phyloP scores from a whole-genome alignment of 1,140 invertebrate genomes.

The Zophobas atratus region DNA sequence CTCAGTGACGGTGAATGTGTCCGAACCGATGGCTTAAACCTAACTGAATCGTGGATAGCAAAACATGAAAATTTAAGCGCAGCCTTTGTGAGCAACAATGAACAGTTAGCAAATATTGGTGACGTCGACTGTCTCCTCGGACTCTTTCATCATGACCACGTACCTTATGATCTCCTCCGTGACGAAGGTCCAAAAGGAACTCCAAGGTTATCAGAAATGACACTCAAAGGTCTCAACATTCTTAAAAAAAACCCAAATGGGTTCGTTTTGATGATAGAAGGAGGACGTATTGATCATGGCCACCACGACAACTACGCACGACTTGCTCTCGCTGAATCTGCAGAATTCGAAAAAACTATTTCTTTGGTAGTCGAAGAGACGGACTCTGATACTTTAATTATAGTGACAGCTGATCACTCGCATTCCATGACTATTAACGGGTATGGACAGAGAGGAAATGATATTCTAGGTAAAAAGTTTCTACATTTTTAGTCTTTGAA shows the following conservation, averaged over 20 bases:
- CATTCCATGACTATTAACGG: slow-evolving; percentile 80
- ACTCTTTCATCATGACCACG: slow-evolving; percentile 78
- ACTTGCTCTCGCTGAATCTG: slow-evolving; percentile 78
- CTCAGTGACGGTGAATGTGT: slow-evolving; percentile 63
- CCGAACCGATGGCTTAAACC: slow-evolving; percentile 73
- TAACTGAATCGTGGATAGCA: slow-evolving; percentile 73
- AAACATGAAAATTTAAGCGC: slow-evolving; percentile 67
- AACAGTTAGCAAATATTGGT: slow-evolving; percentile 71
- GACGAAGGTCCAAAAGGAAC: slow-evolving; percentile 64
- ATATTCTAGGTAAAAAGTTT: slow-evolving; percentile 71
- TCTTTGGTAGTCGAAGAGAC: slow-evolving; percentile 72
- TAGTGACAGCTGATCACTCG: slow-evolving; percentile 86
- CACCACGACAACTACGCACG: slow-evolving; percentile 83
- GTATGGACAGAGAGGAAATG: slow-evolving; percentile 75
- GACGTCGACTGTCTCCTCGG: slow-evolving; percentile 72
- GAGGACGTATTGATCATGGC: slow-evolving; percentile 86
- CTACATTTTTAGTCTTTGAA: not conserved
- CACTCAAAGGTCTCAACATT: slow-evolving; percentile 82
- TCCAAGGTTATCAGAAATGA: slow-evolving; percentile 86
- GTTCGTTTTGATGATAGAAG: slow-evolving; percentile 75
- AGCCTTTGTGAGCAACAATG: slow-evolving; percentile 69
- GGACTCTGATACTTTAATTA: slow-evolving; percentile 78
- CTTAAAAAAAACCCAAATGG: slow-evolving; percentile 79
- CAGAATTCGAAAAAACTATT: slow-evolving; percentile 79
- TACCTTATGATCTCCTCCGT: slow-evolving; percentile 77